Evolutionary conservation across 2,888 invertebrate genomes (phyloP).

Genomic region (Synergus gifuensis): DNA sequence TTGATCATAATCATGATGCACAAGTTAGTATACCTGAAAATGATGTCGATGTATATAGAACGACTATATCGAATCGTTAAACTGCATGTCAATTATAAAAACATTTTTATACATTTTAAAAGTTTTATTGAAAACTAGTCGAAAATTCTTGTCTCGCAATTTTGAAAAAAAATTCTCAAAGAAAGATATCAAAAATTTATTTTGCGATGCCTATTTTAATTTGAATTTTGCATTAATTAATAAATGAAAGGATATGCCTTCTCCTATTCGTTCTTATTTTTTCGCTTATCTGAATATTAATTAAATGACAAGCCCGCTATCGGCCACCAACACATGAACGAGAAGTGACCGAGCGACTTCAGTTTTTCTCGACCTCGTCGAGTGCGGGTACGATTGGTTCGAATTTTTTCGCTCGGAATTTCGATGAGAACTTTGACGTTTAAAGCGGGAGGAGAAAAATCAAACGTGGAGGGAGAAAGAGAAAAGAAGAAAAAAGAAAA

Average conservation of each 20-base stretch:
- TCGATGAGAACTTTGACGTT: conserved; percentile 27
- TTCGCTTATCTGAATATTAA: conserved; percentile 27
- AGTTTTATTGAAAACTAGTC: too few relatives aligned
- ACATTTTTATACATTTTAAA: too few relatives aligned
- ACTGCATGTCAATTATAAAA: neutral
- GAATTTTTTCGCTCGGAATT: conserved; percentile 13
- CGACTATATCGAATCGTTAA: neutral
- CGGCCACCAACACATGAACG: conserved; percentile 9
- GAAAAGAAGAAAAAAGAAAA: neutral
- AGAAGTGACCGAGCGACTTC: neutral
- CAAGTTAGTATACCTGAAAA: neutral
- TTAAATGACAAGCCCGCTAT: conserved; percentile 33
- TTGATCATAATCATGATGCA: conserved; percentile 14
- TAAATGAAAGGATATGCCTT: conserved; percentile 8
- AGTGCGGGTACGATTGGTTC: neutral
- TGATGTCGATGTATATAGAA: neutral
- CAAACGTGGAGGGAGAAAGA: neutral
- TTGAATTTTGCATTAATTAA: neutral
- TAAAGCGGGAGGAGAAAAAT: neutral
- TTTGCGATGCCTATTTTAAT: neutral
- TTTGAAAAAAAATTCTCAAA: neutral
- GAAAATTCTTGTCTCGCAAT: neutral
- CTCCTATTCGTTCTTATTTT: conserved; percentile 21
- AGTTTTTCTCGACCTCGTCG: conserved; percentile 29
- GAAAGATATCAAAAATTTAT: neutral